These are phyloP conservation scores for Torymus texanus DNA, from an alignment of 2,888 invertebrate species.

Conservation along the genomic window DNA sequence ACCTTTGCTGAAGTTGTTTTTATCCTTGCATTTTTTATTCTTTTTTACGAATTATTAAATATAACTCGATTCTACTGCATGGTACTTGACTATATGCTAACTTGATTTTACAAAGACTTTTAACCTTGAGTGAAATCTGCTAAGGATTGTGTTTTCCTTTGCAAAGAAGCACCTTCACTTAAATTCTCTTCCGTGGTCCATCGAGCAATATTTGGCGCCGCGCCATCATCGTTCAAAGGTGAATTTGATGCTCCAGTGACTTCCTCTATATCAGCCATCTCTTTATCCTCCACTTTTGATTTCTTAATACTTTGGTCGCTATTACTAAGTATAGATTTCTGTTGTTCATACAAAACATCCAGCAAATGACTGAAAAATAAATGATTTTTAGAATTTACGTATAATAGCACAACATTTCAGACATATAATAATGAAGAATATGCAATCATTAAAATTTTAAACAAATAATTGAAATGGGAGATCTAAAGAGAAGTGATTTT, in stretches of 20 bases:
- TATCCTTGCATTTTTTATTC: too few relatives aligned
- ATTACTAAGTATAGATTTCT: slow-evolving; percentile 71
- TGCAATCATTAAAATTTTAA: too few relatives aligned
- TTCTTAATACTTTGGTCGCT: slow-evolving; percentile 55
- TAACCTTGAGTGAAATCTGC: slow-evolving; percentile 72
- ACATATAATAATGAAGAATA: too few relatives aligned
- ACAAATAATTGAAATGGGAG: too few relatives aligned
- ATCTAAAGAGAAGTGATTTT: too few relatives aligned
- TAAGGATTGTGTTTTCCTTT: slow-evolving; percentile 71
- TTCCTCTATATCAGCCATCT: slow-evolving; percentile 59
- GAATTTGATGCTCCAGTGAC: slow-evolving; percentile 50
- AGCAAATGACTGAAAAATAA: slow-evolving; percentile 77
- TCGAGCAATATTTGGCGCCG: slow-evolving; percentile 65
- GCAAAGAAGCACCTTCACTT: slow-evolving; percentile 67
- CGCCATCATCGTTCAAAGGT: slow-evolving; percentile 55
- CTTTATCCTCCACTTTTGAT: slow-evolving; percentile 64
- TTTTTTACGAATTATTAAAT: too few relatives aligned
- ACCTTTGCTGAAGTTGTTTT: too few relatives aligned
- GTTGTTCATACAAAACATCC: slow-evolving; percentile 86
- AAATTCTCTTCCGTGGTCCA: slow-evolving; percentile 74
- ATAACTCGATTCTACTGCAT: too few relatives aligned
- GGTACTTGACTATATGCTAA: slow-evolving; percentile 22
- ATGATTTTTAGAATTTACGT: not conserved
- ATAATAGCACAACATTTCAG: too few relatives aligned
- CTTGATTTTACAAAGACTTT: slow-evolving; percentile 51